These are phyloP conservation scores for Todiramphus saurophagus DNA, from an alignment of 2,113 vertebrate genomes.

Conservation along the genomic window DNA sequence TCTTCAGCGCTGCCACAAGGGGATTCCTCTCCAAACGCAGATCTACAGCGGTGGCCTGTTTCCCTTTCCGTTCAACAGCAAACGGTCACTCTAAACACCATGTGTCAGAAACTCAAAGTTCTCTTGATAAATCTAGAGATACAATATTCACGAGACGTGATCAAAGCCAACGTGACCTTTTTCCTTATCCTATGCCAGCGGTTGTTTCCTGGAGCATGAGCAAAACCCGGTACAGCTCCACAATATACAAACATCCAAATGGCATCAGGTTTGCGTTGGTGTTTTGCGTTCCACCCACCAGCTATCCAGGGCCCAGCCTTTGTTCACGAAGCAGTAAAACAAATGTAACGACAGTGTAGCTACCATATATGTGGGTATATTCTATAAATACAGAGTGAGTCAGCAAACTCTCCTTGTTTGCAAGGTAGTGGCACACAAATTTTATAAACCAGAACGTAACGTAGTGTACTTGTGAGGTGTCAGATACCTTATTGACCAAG, in stretches of 20 bases:
- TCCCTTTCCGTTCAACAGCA: background rate
- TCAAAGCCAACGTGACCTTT: conserved; percentile 67
- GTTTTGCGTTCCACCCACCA: conserved; percentile 6
- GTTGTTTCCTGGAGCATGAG: conserved; percentile 46
- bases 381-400: conserved; percentile 52
- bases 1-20: background rate
- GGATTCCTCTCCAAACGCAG: background rate
- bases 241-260: conserved; percentile 24
- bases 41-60: background rate
- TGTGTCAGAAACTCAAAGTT: conserved; percentile 47
- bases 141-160: conserved; percentile 51
- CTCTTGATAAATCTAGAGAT: conserved; percentile 67
- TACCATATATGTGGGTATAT: conserved; percentile 54
- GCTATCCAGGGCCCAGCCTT: conserved; percentile 25
- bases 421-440: conserved; percentile 20
- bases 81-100: conserved; percentile 21
- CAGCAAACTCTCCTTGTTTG: conserved; percentile 38
- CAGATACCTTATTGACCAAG: background rate
- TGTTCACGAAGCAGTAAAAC: conserved; percentile 54
- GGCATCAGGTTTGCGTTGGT: background rate
- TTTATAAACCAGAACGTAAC: background rate
- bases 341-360: conserved; percentile 68
- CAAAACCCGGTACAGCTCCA: conserved; percentile 35
- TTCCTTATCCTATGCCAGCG: conserved; percentile 45
- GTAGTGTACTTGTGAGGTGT: background rate